These are phyloP conservation scores for Murina feae DNA, from an alignment of 2,113 vertebrate genomes.

Conservation along the genomic window DNA sequence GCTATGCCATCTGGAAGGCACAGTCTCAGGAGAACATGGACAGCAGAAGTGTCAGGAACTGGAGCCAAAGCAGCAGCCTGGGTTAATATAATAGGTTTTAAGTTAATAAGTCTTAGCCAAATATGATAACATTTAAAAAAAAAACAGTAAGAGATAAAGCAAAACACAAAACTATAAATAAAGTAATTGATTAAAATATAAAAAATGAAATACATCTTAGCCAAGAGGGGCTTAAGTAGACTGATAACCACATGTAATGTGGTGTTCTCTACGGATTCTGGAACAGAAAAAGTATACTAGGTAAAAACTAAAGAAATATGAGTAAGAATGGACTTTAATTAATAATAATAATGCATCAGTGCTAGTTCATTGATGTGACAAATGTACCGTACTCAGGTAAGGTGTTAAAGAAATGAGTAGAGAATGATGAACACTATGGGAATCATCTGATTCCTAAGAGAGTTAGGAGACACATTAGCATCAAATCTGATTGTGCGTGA, in stretches of 20 bases:
- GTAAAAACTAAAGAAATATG: not conserved
- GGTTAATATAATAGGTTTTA: not conserved
- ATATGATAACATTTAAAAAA: too few species aligned
- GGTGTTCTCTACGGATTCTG: not conserved
- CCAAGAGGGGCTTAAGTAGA: not conserved
- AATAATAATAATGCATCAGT: not conserved
- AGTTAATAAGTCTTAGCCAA: not conserved
- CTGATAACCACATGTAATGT: not conserved
- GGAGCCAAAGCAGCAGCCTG: not conserved
- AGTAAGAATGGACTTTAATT: not conserved
- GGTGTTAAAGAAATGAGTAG: not conserved
- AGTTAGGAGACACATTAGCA: not conserved
- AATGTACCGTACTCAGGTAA: not conserved
- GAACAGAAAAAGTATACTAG: not conserved
- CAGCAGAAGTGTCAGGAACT: not conserved
- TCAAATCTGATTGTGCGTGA: not conserved
- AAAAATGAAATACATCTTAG: not conserved
- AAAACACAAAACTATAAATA: too few species aligned
- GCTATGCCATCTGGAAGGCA: not conserved
- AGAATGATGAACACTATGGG: not conserved
- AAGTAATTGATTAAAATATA: too few species aligned
- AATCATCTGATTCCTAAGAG: not conserved
- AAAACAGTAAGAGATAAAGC: too few species aligned
- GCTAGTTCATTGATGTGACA: not conserved
- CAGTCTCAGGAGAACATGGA: fast-evolving